These are phyloP conservation scores for Diploptera punctata DNA, from an alignment of 2,888 invertebrate genomes.

Conservation along the genomic window DNA sequence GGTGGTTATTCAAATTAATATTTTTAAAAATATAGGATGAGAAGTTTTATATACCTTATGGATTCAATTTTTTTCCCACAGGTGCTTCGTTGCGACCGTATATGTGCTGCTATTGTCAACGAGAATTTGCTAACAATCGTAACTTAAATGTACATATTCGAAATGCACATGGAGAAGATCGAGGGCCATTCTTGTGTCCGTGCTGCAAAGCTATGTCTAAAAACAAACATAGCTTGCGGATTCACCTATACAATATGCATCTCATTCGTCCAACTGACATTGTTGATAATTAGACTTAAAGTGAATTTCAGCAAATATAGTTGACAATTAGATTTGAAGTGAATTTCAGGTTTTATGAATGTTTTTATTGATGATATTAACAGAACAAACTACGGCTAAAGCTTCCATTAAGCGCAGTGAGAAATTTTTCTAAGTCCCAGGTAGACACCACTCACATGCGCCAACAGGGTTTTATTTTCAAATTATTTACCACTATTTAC, in stretches of 20 bases:
- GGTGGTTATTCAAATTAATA: neutral
- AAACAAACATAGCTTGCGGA: conserved; percentile 15
- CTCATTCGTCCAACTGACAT: neutral
- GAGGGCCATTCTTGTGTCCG: conserved; percentile 11
- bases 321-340: too few relatives aligned
- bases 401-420: too few relatives aligned
- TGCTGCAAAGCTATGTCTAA: conserved; percentile 9
- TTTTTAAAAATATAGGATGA: neutral
- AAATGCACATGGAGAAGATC: conserved; percentile 27
- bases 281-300: too few relatives aligned
- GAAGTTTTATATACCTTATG: neutral
- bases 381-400: too few relatives aligned
- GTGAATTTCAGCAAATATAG: too few relatives aligned
- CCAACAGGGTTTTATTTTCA: too few relatives aligned
- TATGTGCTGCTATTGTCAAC: conserved; percentile 3
- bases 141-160: conserved; percentile 32
- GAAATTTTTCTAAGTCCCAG: too few relatives aligned
- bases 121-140: conserved; percentile 25
- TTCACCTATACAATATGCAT: conserved; percentile 22
- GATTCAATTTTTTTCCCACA: neutral
- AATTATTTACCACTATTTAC: too few relatives aligned
- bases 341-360: too few relatives aligned
- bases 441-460: too few relatives aligned
- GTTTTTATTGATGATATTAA: too few relatives aligned
- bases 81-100: neutral